Evolutionary conservation across 2,888 invertebrate species (phyloP), one percentile per base, ranked within the genome.

Genomic region (Pristionchus entomophagus): DNA sequence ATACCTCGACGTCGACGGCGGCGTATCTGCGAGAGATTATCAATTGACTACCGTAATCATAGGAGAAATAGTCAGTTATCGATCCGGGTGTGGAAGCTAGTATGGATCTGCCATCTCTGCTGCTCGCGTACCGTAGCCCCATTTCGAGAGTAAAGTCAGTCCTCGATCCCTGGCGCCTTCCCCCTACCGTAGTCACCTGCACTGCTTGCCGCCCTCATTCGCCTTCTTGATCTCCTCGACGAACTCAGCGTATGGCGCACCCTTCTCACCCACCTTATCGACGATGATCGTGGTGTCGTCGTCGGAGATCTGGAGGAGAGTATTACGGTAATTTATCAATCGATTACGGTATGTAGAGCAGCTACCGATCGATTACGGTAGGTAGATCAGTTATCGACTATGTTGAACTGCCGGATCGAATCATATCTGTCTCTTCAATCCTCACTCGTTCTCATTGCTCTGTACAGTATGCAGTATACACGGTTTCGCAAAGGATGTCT

Each of bases 201-300:
- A 93, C 87, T 93, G 93, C 86, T 93, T 92, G 86, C 93, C 93
- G 81, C 90, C 91, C 80, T 91, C 92, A 78, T 92, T 90, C 14
- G 87, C 83, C 87, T 91, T 91, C 86, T 87, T 89, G 87, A 91
- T 88, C 69, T 92, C 93, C 86, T 92, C 93, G 73, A 93, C 90
- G 88, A 93, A 93, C 56, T 93, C 93, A n/a, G 91, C 84, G 88
- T 93, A 93, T 26, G 93, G 93, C 12, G 93, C 92, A 78, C 88
- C 88, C 89, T 93, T 93, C 29, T 91, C 92, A 56, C 93, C 93
- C 85, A 92, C 91, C 87, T 93, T 93, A 87, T 93, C 93, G 49
- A 93, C 93, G 53, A 93, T 91, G 87, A 93, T 93, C 59, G 91
- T 91, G n/a, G 93, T 93, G 88, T 93, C 92, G 85, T 93, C 93